These are phyloP conservation scores for Phasianus colchicus DNA, from an alignment of 2,113 vertebrate species.

Conservation along the genomic window DNA sequence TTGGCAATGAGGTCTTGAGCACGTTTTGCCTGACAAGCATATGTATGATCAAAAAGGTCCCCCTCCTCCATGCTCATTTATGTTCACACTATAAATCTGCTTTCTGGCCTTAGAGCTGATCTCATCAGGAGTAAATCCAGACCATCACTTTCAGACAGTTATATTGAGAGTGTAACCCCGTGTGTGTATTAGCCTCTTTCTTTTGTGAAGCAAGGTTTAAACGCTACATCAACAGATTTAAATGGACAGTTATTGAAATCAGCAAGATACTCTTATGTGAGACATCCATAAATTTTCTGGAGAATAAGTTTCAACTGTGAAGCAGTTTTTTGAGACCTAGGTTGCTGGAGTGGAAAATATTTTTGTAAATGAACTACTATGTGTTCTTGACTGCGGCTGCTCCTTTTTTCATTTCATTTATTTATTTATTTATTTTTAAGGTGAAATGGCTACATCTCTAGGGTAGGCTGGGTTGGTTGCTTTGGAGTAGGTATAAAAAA, in stretches of 20 bases:
- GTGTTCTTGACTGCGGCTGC: neutral
- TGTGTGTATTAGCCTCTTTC: constrained; percentile 69
- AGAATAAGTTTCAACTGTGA: constrained; percentile 55
- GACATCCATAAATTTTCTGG: constrained; percentile 64
- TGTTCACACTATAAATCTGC: constrained; percentile 77
- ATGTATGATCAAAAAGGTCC: constrained; percentile 76
- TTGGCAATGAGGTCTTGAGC: constrained; percentile 69
- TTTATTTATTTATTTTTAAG: neutral
- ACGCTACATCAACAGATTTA: constrained; percentile 75
- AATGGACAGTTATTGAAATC: constrained; percentile 76
- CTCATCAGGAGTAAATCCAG: constrained; percentile 78
- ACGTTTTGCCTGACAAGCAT: constrained; percentile 78
- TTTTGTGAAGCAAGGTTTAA: constrained; percentile 73
- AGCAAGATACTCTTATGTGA: constrained; percentile 70
- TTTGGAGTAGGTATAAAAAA: neutral
- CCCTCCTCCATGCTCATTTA: constrained; percentile 65
- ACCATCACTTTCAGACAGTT: constrained; percentile 76
- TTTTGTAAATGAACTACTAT: neutral
- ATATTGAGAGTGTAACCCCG: constrained; percentile 76
- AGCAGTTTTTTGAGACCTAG: constrained; percentile 33
- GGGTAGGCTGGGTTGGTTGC: neutral
- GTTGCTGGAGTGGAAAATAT: neutral
- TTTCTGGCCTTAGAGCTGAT: constrained; percentile 74
- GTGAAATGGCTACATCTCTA: neutral
- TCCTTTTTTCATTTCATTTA: accelerated